These are phyloP conservation scores for Amblyjoppa proteus DNA, from an alignment of 2,888 invertebrate genomes.

Conservation along the genomic window DNA sequence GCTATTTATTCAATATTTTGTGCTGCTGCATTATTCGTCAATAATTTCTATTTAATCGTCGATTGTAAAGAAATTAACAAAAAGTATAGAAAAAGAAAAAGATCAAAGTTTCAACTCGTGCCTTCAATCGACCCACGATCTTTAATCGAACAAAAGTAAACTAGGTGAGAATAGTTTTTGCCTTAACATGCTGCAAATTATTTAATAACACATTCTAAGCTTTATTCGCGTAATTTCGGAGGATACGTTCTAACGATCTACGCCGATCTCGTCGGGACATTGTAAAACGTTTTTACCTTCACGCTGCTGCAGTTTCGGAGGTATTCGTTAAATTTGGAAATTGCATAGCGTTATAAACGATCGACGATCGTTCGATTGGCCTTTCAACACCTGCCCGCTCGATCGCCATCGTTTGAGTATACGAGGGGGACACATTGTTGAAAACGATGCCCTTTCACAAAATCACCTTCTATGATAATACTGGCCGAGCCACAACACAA, in stretches of 20 bases:
- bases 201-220: not conserved
- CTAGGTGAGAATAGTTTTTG: not conserved
- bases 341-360: slow-evolving; percentile 48
- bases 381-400: slow-evolving; percentile 70
- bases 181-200: not conserved
- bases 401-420: not conserved
- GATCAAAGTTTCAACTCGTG: not conserved
- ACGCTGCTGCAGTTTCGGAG: slow-evolving; percentile 26
- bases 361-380: slow-evolving; percentile 58
- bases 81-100: not conserved
- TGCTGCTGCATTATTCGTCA: not conserved
- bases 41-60: not conserved
- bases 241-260: slow-evolving; percentile 28
- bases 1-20: slow-evolving; percentile 3
- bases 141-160: not conserved
- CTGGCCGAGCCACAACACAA: slow-evolving; percentile 17
- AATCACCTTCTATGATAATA: slow-evolving; percentile 66
- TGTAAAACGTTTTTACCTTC: slow-evolving; percentile 40
- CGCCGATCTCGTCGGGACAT: slow-evolving; percentile 31
- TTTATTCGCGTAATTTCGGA: slow-evolving; percentile 25
- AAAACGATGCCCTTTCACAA: slow-evolving; percentile 27
- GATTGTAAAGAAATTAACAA: not conserved
- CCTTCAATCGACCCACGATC: not conserved
- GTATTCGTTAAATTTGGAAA: slow-evolving; percentile 67
- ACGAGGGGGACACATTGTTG: slow-evolving; percentile 51